Percentiles rank a stretch among this genome's conserved stretches.
Evolutionary conservation across 2,797 vertebrate species (phyloP).

Genomic region (Myotis daubentonii): DNA sequence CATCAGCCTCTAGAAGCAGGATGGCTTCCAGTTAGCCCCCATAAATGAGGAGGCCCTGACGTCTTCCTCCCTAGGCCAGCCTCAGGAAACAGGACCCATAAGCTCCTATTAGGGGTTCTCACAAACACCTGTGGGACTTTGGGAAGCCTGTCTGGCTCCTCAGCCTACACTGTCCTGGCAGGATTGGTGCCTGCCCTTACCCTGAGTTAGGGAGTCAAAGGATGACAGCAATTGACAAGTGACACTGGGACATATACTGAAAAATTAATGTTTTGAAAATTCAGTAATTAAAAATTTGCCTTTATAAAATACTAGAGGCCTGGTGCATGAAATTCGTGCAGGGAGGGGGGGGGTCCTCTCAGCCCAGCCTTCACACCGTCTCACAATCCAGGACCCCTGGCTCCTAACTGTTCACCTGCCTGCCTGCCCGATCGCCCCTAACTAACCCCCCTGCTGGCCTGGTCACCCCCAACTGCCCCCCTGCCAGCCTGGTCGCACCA

Average conservation of each 20-base stretch:
- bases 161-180: background rate
- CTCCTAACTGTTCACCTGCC: no score
- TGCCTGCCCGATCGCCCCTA: no score
- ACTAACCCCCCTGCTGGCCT: no score
- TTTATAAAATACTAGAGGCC: background rate
- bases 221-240: slow-evolving; percentile 28
- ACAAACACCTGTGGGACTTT: background rate
- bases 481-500: no score
- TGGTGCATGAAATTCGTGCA: no score
- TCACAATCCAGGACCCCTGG: no score
- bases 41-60: background rate
- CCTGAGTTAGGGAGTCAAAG: background rate
- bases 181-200: background rate
- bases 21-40: background rate
- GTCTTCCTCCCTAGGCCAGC: background rate
- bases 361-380: no score
- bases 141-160: background rate
- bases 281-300: slow-evolving; percentile 39
- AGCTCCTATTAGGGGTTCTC: background rate
- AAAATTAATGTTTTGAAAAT: slow-evolving; percentile 57
- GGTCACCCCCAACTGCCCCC: no score
- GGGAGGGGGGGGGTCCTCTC: no score
- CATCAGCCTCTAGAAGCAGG: background rate
- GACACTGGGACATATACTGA: background rate
- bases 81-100: background rate